Evolutionary conservation across 2,113 vertebrate species (phyloP).

Genomic region (Corythoichthys haematopterus): DNA sequence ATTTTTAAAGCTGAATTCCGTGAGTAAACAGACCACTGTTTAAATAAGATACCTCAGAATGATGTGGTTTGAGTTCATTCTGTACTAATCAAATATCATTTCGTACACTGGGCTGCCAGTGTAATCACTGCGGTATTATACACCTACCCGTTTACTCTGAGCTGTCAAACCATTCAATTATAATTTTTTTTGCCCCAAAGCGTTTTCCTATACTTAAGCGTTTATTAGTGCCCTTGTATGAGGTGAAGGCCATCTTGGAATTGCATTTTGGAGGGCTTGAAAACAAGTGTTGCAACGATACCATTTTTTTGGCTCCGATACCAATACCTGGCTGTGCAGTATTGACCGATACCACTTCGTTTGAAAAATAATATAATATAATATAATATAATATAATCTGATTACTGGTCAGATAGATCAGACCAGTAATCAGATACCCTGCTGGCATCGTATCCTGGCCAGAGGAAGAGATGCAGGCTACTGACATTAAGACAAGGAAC

Average conservation of each 20-base stretch:
- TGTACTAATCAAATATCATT: neutral
- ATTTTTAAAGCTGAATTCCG: conserved; percentile 7
- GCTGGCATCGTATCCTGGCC: no score
- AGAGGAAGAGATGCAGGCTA: no score
- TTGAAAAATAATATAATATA: no score
- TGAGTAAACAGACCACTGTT: conserved; percentile 35
- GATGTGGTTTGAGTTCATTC: neutral
- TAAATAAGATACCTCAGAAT: conserved; percentile 7
- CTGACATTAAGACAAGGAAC: no score
- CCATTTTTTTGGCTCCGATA: no score
- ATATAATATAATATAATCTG: no score
- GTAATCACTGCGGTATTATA: neutral
- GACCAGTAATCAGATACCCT: no score
- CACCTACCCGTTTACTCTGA: neutral
- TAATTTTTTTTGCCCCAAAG: neutral
- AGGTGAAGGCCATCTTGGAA: neutral
- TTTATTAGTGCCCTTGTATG: neutral
- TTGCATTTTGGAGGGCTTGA: neutral
- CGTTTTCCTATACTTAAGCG: neutral
- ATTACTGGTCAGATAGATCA: no score
- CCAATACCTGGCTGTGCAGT: no score
- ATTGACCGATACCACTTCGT: no score
- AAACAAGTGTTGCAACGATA: conserved; percentile 6
- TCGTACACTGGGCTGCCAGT: neutral
- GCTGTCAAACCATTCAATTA: neutral